Conservation (phyloP, 1,140 invertebrate species). For the Oscheius sp. region DNA sequence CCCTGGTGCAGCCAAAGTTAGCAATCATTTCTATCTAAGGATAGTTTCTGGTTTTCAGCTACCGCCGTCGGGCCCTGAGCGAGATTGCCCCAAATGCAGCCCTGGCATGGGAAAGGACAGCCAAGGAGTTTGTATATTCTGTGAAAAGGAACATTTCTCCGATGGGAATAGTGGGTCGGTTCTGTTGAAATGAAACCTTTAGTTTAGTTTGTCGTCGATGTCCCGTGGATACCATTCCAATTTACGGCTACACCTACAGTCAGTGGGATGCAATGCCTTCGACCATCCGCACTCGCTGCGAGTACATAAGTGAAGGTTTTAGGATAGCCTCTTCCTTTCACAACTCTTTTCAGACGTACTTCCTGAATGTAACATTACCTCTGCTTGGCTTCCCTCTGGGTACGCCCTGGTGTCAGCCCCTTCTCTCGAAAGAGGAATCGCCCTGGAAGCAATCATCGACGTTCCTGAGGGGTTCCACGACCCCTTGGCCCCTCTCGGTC, state of each 20-base stretch:
- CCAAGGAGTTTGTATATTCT: constrained; percentile 63
- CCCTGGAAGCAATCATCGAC: constrained; percentile 53
- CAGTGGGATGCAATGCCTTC: constrained; percentile 67
- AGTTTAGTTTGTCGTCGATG: constrained; percentile 64
- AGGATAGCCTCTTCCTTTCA: not conserved
- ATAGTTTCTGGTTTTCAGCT: constrained; percentile 46
- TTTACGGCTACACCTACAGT: constrained; percentile 65
- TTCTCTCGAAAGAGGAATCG: constrained; percentile 56
- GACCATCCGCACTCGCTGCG: constrained; percentile 65
- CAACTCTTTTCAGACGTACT: constrained; percentile 36
- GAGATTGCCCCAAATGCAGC: constrained; percentile 67
- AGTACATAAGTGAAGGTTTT: constrained; percentile 51
- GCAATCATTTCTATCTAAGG: constrained; percentile 1
- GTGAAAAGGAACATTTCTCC: constrained; percentile 60
- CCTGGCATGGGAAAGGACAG: constrained; percentile 66
- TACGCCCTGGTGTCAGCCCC: constrained; percentile 56
- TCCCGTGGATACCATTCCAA: constrained; percentile 66
- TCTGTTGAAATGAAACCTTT: constrained; percentile 19
- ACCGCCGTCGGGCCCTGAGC: constrained; percentile 59
- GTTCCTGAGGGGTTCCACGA: constrained; percentile 49
- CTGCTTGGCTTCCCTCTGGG: constrained; percentile 53
- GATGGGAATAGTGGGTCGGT: constrained; percentile 59
- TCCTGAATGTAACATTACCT: constrained; percentile 45
- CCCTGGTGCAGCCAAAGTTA: constrained; percentile 52
- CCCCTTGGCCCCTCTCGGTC: constrained; percentile 43